A percentile compares a stretch with the other conserved stretches of the same genome.
These are phyloP conservation scores for Rousettus madagascariensis DNA, from an alignment of 2,797 vertebrate genomes.

Conservation along the genomic window DNA sequence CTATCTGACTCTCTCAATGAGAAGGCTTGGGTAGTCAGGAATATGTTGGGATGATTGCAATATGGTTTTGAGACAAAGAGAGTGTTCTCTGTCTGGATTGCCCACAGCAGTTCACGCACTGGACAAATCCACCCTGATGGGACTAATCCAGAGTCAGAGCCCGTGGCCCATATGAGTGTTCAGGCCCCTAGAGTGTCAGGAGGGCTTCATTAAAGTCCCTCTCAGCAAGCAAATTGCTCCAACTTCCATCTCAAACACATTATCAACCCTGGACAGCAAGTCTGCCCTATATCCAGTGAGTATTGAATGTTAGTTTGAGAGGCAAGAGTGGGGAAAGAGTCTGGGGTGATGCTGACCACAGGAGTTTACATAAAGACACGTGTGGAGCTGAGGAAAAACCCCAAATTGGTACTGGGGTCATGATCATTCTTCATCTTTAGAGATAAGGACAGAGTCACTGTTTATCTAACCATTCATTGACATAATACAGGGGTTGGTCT, in stretches of 20 bases:
- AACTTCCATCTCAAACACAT: not conserved
- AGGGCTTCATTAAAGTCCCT: not conserved
- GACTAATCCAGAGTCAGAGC: not conserved
- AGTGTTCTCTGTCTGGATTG: not conserved
- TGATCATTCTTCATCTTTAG: not conserved
- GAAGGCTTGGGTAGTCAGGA: not conserved
- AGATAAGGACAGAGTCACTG: not conserved
- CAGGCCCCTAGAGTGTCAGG: not conserved
- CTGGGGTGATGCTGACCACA: not conserved
- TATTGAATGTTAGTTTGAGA: not conserved
- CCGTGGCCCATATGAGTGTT: not conserved
- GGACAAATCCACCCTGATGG: not conserved
- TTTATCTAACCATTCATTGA: not conserved
- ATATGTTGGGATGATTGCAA: not conserved
- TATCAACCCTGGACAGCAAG: not conserved
- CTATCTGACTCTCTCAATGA: not conserved
- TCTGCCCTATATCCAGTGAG: not conserved
- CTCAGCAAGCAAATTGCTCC: not conserved
- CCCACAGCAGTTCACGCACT: not conserved
- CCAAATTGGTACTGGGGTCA: not conserved
- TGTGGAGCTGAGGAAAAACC: not conserved
- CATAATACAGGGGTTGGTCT: not conserved
- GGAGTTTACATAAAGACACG: not conserved
- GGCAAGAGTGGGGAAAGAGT: not conserved
- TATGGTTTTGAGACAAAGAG: conserved; percentile 7